Percentiles rank a stretch among this genome's conserved stretches.
phyloP scores from a whole-genome alignment of 1,140 invertebrate genomes.

The Eumeta japonica region DNA sequence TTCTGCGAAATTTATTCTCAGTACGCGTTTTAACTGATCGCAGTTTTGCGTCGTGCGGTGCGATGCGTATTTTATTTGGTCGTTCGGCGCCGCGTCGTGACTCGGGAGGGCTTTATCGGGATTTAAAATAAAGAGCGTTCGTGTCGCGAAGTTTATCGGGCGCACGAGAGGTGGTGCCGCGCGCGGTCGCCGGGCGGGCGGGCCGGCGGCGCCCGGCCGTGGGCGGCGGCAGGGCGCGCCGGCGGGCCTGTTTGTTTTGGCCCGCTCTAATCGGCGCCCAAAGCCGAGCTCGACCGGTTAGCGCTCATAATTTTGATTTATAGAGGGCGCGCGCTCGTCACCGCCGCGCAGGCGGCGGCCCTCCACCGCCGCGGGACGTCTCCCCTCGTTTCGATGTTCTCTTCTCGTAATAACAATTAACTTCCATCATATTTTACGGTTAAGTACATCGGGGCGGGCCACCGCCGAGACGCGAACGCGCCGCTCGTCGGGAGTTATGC shows the following conservation, averaged over 20 bases:
- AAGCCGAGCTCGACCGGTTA: constrained; percentile 28
- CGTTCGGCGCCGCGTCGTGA: constrained; percentile 31
- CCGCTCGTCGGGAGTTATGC: no score
- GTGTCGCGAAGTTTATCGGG: constrained; percentile 24
- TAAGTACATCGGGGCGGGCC: no score
- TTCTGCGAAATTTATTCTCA: constrained; percentile 31
- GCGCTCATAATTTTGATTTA: constrained; percentile 46
- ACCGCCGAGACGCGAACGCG: no score
- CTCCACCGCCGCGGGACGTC: background rate
- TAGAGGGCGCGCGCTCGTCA: constrained; percentile 34
- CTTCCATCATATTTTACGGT: constrained; percentile 2
- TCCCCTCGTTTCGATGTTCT: constrained; percentile 18
- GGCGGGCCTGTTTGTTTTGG: constrained; percentile 41
- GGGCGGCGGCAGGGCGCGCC: constrained; percentile 21
- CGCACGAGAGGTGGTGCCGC: no score
- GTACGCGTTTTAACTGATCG: constrained; percentile 30
- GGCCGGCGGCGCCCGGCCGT: constrained; percentile 9
- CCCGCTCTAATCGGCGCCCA: constrained; percentile 37
- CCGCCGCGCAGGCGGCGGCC: no score
- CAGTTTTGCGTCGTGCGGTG: constrained; percentile 26
- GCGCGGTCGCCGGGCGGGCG: constrained; percentile 1
- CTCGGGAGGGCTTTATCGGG: constrained; percentile 23
- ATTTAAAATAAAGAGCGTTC: constrained; percentile 17
- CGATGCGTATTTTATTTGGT: constrained; percentile 30
- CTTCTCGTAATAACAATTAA: constrained; percentile 43